Conservation (phyloP, 2,113 vertebrate species). For the Podarcis muralis region DNA sequence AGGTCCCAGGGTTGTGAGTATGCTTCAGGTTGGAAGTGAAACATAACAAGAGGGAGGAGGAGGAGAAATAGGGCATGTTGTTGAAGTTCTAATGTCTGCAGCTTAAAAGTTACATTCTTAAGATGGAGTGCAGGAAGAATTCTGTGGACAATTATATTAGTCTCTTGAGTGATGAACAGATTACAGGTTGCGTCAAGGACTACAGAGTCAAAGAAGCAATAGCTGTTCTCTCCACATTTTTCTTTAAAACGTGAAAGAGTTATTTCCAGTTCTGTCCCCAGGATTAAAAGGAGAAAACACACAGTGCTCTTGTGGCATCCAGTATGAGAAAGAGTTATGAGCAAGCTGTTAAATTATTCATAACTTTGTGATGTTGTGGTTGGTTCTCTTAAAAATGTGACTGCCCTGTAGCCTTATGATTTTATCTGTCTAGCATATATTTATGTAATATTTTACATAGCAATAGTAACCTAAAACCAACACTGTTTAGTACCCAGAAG, state of each 20-base stretch:
- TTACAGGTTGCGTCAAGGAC: not conserved
- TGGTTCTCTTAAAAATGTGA: not conserved
- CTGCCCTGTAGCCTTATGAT: too few species aligned
- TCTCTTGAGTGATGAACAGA: not conserved
- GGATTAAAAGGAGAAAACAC: not conserved
- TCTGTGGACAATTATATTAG: not conserved
- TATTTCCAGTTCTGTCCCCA: not conserved
- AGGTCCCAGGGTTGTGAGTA: not conserved
- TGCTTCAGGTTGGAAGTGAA: not conserved
- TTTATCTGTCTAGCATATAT: not conserved
- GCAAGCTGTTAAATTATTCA: not conserved
- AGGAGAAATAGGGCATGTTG: not conserved
- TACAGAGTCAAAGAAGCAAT: not conserved
- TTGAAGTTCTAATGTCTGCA: not conserved
- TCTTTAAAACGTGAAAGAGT: too few species aligned
- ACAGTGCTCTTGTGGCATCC: not conserved
- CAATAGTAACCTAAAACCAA: not conserved
- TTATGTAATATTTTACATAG: not conserved
- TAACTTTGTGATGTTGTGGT: not conserved
- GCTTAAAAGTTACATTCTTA: not conserved
- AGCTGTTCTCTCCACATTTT: not conserved
- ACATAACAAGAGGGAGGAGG: not conserved
- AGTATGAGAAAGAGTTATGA: not conserved
- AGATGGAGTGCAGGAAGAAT: not conserved
- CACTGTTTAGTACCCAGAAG: not conserved